Percentiles rank a stretch among this genome's conserved stretches.
Evolutionary conservation across 2,113 vertebrate genomes (phyloP).

Genomic region (Semnornis frantzii): DNA sequence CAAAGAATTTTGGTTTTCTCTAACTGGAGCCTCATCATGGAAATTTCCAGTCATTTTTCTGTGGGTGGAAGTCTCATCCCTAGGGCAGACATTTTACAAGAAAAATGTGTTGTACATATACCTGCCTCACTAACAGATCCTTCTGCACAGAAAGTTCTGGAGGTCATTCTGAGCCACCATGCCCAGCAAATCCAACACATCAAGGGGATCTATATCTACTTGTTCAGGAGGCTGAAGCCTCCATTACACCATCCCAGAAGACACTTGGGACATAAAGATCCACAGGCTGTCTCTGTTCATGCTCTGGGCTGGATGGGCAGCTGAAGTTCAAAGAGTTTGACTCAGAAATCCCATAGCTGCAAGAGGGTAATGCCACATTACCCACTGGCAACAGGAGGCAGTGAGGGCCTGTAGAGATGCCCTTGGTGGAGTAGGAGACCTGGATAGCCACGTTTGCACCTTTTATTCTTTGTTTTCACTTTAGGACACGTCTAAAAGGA

Average conservation of each 20-base stretch:
- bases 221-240: neutral
- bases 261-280: neutral
- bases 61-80: neutral
- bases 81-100: neutral
- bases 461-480: neutral
- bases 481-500: neutral
- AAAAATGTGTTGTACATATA: neutral
- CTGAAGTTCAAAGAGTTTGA: neutral
- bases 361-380: neutral
- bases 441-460: neutral
- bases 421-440: neutral
- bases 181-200: neutral
- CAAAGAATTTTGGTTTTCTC: neutral
- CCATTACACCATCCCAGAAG: neutral
- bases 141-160: neutral
- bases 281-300: too few species aligned
- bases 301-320: neutral
- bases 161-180: neutral
- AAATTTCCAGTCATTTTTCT: neutral
- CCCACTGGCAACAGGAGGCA: neutral
- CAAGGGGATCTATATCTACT: neutral
- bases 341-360: fast-evolving
- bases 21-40: neutral
- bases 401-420: neutral
- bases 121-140: neutral